Evolutionary conservation across 2,888 invertebrate species (phyloP).

Genomic region (Parasteatoda lunata): DNA sequence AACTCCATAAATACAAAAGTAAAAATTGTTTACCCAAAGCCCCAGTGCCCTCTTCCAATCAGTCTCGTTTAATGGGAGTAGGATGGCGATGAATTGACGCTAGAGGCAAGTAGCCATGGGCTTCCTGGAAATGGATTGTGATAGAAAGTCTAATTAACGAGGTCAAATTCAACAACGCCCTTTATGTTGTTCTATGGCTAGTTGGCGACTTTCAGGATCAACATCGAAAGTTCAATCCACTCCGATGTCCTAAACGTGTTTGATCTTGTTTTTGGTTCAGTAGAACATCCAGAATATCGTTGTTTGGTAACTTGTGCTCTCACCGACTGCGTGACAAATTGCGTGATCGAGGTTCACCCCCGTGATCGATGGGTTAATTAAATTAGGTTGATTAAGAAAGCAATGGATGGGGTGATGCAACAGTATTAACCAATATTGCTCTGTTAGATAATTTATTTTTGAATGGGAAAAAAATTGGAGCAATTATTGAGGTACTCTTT

Average conservation of each 20-base stretch:
- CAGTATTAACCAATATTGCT: no score
- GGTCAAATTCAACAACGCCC: slow-evolving; percentile 48
- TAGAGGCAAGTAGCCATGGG: slow-evolving; percentile 16
- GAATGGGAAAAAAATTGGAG: no score
- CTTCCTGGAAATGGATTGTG: slow-evolving; percentile 54
- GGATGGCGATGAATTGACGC: slow-evolving; percentile 38
- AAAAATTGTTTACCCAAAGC: background rate
- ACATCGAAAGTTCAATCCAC: slow-evolving; percentile 40
- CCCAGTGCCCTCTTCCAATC: background rate
- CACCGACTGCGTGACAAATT: background rate
- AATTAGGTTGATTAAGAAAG: no score
- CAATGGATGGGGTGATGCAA: no score
- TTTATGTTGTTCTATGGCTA: slow-evolving; percentile 12
- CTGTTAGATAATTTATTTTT: no score
- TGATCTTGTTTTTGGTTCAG: slow-evolving; percentile 39
- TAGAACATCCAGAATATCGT: slow-evolving; percentile 17
- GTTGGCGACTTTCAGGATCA: slow-evolving; percentile 21
- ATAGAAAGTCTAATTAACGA: slow-evolving; percentile 51
- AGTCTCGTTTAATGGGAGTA: slow-evolving; percentile 25
- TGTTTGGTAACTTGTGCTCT: slow-evolving; percentile 17
- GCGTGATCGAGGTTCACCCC: background rate
- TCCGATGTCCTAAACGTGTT: slow-evolving; percentile 41
- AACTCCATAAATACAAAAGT: background rate
- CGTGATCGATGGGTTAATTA: background rate
- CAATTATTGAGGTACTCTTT: no score